Conservation (phyloP, 2,888 invertebrate species). For the Lasioglossum calceatum region DNA sequence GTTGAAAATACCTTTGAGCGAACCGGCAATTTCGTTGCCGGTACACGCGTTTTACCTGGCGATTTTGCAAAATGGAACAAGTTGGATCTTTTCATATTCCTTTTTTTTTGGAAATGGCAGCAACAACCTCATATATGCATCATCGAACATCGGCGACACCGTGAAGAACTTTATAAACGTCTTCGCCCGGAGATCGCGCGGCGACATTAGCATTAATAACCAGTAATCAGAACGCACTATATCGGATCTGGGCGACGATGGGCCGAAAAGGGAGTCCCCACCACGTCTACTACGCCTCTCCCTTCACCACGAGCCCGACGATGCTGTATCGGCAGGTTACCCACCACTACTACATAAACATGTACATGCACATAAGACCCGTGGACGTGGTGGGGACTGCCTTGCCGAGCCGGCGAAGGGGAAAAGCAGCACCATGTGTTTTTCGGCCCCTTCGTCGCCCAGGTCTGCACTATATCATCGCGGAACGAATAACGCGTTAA, state of each 20-base stretch:
- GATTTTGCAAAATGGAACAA: not conserved
- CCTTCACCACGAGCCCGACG: too few relatives aligned
- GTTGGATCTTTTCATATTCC: not conserved
- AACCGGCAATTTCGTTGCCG: not conserved
- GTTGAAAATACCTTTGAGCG: not conserved
- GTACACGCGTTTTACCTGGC: not conserved
- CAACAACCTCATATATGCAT: not conserved
- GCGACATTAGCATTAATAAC: not conserved
- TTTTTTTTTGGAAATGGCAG: not conserved
- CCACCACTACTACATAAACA: too few relatives aligned
- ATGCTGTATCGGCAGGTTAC: too few relatives aligned
- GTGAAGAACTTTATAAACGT: not conserved
- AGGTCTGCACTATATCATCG: not conserved
- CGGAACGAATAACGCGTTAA: conserved; percentile 12
- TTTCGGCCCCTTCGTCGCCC: too few relatives aligned
- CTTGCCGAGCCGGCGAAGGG: too few relatives aligned
- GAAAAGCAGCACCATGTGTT: too few relatives aligned
- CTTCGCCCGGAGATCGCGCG: not conserved
- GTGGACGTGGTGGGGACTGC: too few relatives aligned
- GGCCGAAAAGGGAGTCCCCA: too few relatives aligned
- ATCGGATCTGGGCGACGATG: not conserved
- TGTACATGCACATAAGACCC: too few relatives aligned
- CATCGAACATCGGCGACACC: too few relatives aligned
- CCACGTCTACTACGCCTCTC: too few relatives aligned
- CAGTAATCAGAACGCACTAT: not conserved